Percentiles rank a stretch among this genome's conserved stretches.
Conservation (phyloP, 92 coral and sea anemone species). For the Heteractis magnifica region DNA sequence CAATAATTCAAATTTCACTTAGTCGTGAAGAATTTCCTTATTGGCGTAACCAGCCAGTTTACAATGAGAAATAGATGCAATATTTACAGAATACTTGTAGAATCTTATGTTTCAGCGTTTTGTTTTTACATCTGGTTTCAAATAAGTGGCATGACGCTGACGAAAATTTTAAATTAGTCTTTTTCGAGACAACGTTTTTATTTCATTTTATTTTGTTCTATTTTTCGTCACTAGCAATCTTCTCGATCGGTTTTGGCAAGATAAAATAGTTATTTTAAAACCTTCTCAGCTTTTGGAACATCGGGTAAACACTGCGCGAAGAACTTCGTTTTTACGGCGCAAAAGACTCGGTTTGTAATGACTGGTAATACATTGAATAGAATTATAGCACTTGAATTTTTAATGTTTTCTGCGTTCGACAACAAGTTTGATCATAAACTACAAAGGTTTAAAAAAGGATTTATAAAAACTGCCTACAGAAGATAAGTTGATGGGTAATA, state of each 20-base stretch:
- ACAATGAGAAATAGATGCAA: not conserved
- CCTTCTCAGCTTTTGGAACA: not conserved
- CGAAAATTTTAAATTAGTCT: not conserved
- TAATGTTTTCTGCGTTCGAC: constrained; percentile 3
- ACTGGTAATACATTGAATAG: not conserved
- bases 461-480: not conserved
- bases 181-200: not conserved
- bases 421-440: not conserved
- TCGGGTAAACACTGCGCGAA: not conserved
- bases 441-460: too few species aligned
- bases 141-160: not conserved
- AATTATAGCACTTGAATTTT: not conserved
- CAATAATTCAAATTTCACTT: not conserved
- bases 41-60: not conserved
- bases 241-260: not conserved
- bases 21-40: not conserved
- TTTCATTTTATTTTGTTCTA: not conserved
- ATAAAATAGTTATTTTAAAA: not conserved
- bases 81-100: not conserved
- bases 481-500: not conserved
- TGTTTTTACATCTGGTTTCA: not conserved
- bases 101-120: not conserved
- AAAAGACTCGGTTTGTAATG: not conserved
- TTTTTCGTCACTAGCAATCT: not conserved
- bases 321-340: not conserved